Conservation (phyloP, 53 echinoderm and acorn worm species). For the Luidia sarsii region DNA sequence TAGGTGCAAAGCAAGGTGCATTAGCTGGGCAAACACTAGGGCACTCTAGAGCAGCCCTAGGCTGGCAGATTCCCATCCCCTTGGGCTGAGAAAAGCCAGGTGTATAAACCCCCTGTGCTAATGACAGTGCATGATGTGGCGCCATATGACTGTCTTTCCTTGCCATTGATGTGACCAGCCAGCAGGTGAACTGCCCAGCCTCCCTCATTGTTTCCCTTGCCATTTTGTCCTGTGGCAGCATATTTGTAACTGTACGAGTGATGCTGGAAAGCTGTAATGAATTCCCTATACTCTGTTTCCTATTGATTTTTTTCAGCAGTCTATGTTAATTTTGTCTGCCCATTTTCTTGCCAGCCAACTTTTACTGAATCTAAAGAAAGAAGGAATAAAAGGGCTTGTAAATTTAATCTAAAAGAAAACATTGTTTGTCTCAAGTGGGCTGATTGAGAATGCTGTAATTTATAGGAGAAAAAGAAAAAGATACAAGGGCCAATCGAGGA, state of each 20-base stretch:
- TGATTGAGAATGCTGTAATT: too few relatives aligned
- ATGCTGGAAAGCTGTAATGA: constrained; percentile 18
- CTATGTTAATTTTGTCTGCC: neutral
- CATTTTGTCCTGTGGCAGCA: neutral
- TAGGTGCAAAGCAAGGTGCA: constrained; percentile 53
- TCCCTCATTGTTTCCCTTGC: constrained; percentile 10
- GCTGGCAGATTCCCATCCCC: constrained; percentile 48
- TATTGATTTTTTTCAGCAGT: neutral
- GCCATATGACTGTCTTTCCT: constrained; percentile 20
- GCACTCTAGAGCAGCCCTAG: constrained; percentile 25
- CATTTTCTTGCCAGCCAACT: constrained; percentile 21
- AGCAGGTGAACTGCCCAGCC: constrained; percentile 38
- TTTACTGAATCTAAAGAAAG: too few relatives aligned
- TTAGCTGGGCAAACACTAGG: constrained; percentile 52
- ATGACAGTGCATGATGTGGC: constrained; percentile 55
- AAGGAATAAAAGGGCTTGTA: too few relatives aligned
- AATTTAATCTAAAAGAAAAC: too few relatives aligned
- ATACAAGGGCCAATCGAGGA: too few relatives aligned
- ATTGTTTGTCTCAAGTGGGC: too few relatives aligned
- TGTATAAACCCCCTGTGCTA: constrained; percentile 52
- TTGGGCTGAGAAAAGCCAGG: constrained; percentile 56
- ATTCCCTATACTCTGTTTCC: constrained; percentile 2
- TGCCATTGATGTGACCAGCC: constrained; percentile 53
- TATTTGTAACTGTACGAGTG: neutral
- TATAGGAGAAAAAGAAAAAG: too few relatives aligned